Base-by-base conservation (phyloP, 2,888 invertebrate genomes). In the Sinodicranocentrus sp. region DNA sequence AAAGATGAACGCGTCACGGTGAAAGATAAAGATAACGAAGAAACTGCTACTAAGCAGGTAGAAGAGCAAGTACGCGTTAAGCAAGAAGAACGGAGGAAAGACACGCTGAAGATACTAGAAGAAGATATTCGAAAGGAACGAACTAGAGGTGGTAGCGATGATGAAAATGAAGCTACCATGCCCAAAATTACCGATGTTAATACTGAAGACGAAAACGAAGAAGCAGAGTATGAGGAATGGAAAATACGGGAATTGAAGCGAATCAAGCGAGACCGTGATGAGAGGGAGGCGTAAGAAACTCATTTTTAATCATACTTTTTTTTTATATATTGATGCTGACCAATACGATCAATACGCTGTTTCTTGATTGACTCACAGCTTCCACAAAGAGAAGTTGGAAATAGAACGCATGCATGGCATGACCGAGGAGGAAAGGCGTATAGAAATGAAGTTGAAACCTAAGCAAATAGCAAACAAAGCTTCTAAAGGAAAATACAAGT, bases 401-500 rank as follows among this genome's bases (percentile, higher is more conserved):
- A 94, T 98, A 65, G 99, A 99, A 85, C 93, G 97, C 68, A 91
- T 99, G 90, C 94, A 98, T 78, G 96, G 94, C 89, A 94, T 99
- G 94, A 97, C 97, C 0, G 99, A 99, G 89, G 99, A 99, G 90
- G 98, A 99, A 90, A 93, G 99, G 6, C 93, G 97, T 17, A 94
- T 95, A 78, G 98, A 98, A 90, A 92, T 95, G 78, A 94, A 97
- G 71, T 91, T 95, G 77, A 98, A 99, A 92, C 99, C 99, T 0
- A 98, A 98, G 91, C 90, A 93, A 15, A 93, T 99, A 84, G 97
- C 97, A 3, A 99, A 99, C 91, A 98, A 98, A 91, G 95, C 97
- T 0, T 93, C 94, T 72, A 98, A 98, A 91, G 98, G 99, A 84
- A 99, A 99, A 92, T 99, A 99, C 93, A 99, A 99, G 91, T 99